These are phyloP conservation scores for Brachionichthys hirsutus DNA, from an alignment of 2,113 vertebrate genomes.

Conservation along the genomic window DNA sequence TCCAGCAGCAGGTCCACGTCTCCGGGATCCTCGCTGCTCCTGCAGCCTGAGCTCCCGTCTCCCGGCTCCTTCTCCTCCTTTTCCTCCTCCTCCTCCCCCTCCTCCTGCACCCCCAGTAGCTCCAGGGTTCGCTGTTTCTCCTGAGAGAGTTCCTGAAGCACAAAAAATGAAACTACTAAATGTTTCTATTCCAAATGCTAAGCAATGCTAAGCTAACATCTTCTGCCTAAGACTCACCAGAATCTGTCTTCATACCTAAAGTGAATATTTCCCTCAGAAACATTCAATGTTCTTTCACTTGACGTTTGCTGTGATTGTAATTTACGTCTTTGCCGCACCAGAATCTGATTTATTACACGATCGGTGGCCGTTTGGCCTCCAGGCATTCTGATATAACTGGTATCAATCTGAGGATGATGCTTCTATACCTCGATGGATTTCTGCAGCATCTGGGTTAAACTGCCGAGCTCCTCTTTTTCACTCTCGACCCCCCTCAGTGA, in stretches of 20 bases:
- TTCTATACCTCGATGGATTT: conserved; percentile 86
- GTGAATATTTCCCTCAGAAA: no score
- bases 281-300: no score
- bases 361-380: no score
- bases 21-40: conserved; percentile 48
- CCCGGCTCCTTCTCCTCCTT: conserved; percentile 7
- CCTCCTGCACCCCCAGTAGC: conserved; percentile 82
- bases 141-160: conserved; percentile 86
- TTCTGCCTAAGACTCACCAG: no score
- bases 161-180: no score
- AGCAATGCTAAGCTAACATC: no score
- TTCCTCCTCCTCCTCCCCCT: conserved; percentile 48
- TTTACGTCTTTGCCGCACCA: no score
- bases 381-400: background rate
- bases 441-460: conserved; percentile 85
- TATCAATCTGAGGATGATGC: no score
- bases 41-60: conserved; percentile 20
- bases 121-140: conserved; percentile 91
- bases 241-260: no score
- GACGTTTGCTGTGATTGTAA: no score
- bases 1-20: conserved; percentile 79
- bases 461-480: conserved; percentile 88
- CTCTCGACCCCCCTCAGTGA: conserved; percentile 89
- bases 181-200: no score
- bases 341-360: no score